Base-by-base conservation (phyloP, 2,888 invertebrate genomes). In the Heliconius sara region DNA sequence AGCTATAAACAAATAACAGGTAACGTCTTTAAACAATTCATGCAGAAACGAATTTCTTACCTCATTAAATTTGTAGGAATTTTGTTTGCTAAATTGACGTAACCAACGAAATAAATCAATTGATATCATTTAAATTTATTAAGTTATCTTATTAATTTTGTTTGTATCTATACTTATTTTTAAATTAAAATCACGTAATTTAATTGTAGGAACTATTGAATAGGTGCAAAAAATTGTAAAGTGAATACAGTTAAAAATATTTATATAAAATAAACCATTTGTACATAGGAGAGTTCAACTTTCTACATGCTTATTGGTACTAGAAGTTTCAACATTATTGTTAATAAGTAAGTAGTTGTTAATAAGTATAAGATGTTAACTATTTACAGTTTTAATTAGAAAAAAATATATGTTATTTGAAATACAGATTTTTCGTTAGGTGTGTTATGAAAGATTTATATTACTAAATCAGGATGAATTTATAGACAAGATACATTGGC, bases 401-500 rank as follows among this genome's bases (percentile, higher is more conserved):
- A 60, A 60, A 57, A n/a, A 60, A n/a, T 47, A 10, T 60, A 60
- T n/a, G 57, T 60, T 39, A 60, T 60, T 9, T 60, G 10, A n/a
- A 60, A 60, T 39, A 68, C 67, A 39, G 67, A 39, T 34, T 68
- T 34, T 68, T 34, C 7, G 22, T 68, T 39, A 68, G 13, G 19
- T n/a, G 39, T 68, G 9, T 34, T 34, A 25, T 65, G 13, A 27
- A 65, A 65, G 25, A 27, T 65, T 27, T 13, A 65, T 25, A 25
- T 27, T 25, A 27, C n/a, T 10, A 12, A 65, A 43, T 6, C 12
- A n/a, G n/a, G 0, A 68, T 0, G 39, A 68, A 68, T 39, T 68
- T 43, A 68, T 39, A 68, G 68, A 43, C 39, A 68, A 68, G 39
- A 68, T 68, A 25, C 68, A 68, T 68, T 68, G n/a, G 39, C n/a